Conservation (phyloP, 2,797 vertebrate species). For the Falco rusticolus region DNA sequence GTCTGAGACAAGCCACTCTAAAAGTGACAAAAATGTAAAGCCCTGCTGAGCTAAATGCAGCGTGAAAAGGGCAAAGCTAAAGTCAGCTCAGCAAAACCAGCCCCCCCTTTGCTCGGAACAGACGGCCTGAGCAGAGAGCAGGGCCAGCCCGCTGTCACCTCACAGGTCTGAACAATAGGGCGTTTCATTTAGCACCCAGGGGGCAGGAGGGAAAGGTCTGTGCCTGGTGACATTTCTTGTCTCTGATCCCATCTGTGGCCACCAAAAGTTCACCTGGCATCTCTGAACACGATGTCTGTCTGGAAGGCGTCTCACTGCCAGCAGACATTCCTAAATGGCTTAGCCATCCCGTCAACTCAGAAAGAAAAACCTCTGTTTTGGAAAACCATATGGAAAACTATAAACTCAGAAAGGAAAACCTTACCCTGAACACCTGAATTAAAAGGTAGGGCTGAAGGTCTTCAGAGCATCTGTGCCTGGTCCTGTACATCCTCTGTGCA, state of each 20-base stretch:
- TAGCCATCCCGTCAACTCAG: rapidly evolving
- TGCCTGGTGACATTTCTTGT: not conserved
- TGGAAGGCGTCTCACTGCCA: not conserved
- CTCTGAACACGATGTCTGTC: not conserved
- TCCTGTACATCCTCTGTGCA: not conserved
- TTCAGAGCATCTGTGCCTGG: not conserved
- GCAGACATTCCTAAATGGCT: not conserved
- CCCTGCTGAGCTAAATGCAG: conserved; percentile 2
- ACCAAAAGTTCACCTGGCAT: not conserved
- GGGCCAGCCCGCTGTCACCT: not conserved
- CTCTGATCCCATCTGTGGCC: not conserved
- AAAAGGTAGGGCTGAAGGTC: not conserved
- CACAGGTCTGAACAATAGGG: not conserved
- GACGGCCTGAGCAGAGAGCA: not conserved
- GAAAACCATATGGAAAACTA: too few species aligned
- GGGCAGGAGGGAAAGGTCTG: not conserved
- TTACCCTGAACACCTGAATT: not conserved
- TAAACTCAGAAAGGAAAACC: not conserved
- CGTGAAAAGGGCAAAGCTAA: conserved; percentile 23
- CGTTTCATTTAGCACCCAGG: not conserved
- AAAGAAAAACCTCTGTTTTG: not conserved
- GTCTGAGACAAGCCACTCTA: not conserved
- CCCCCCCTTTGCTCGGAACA: not conserved
- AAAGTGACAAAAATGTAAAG: conserved; percentile 17
- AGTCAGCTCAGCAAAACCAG: not conserved